Percentiles rank a stretch among this genome's conserved stretches.
Conservation (phyloP, 2,113 vertebrate species). For the Tetrao urogallus region DNA sequence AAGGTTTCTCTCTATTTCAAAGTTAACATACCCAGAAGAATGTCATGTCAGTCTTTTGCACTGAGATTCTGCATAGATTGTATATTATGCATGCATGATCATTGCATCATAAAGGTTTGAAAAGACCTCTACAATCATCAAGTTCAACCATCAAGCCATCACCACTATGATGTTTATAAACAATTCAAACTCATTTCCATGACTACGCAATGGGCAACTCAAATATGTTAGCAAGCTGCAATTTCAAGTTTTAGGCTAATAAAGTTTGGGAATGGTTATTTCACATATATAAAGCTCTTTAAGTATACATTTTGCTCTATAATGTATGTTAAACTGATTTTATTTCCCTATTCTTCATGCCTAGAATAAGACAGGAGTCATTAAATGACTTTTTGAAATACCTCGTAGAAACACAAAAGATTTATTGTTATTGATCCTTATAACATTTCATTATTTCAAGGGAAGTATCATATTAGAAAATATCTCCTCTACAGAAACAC, state of each 20-base stretch:
- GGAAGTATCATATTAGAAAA: not conserved
- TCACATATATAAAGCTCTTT: not conserved
- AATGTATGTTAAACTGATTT: not conserved
- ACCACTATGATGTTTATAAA: not conserved
- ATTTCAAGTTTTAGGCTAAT: not conserved
- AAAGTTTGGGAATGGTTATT: not conserved
- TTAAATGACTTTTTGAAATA: not conserved
- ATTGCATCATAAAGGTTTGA: too few species aligned
- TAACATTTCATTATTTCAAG: not conserved
- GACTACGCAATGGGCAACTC: not conserved
- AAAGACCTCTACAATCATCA: too few species aligned
- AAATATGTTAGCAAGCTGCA: not conserved
- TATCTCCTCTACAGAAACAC: not conserved
- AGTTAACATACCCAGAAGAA: too few species aligned
- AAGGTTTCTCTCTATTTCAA: not conserved
- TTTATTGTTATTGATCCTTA: not conserved
- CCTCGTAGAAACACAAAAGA: not conserved
- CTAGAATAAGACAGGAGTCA: not conserved
- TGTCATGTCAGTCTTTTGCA: too few species aligned
- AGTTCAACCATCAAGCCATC: too few species aligned
- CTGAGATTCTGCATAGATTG: not conserved
- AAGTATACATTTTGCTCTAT: not conserved
- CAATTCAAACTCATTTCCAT: not conserved
- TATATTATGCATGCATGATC: rapidly evolving
- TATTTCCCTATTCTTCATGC: not conserved